Conservation (phyloP, 2,113 vertebrate species). For the Manacus vitellinus region DNA sequence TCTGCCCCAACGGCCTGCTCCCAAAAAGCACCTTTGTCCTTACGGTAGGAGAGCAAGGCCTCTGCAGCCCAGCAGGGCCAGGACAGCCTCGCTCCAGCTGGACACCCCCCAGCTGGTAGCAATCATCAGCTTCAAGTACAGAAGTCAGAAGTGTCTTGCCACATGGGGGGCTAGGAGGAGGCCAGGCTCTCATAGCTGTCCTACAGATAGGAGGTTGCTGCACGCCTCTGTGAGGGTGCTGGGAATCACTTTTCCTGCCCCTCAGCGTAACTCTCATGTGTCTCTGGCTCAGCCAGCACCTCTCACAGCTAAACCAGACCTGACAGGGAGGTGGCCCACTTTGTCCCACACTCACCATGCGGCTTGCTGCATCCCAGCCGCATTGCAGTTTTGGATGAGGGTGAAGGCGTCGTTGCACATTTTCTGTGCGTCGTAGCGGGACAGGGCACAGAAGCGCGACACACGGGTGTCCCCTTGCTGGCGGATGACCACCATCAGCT, state of each 20-base stretch:
- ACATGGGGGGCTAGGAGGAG: neutral
- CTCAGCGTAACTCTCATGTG: neutral
- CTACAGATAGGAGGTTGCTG: fast-evolving
- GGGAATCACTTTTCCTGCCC: neutral
- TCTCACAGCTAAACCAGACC: neutral
- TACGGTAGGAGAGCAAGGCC: neutral
- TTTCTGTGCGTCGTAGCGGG: conserved; percentile 86
- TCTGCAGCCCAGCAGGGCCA: neutral
- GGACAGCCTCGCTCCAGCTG: neutral
- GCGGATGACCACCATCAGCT: conserved; percentile 84
- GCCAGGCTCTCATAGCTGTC: neutral
- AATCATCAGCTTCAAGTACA: neutral
- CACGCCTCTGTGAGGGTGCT: fast-evolving
- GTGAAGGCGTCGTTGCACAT: conserved; percentile 86
- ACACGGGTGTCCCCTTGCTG: conserved; percentile 82
- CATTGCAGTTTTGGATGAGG: conserved; percentile 88
- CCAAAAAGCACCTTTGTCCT: neutral
- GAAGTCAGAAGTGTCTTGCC: neutral
- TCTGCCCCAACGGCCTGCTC: neutral
- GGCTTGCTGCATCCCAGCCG: conserved; percentile 83
- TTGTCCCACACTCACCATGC: conserved; percentile 83
- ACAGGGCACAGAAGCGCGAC: conserved; percentile 87
- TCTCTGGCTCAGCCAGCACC: neutral
- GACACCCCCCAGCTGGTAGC: neutral
- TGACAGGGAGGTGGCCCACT: fast-evolving